Conservation (phyloP, 2,113 vertebrate genomes). For the Miniopterus natalensis region DNA sequence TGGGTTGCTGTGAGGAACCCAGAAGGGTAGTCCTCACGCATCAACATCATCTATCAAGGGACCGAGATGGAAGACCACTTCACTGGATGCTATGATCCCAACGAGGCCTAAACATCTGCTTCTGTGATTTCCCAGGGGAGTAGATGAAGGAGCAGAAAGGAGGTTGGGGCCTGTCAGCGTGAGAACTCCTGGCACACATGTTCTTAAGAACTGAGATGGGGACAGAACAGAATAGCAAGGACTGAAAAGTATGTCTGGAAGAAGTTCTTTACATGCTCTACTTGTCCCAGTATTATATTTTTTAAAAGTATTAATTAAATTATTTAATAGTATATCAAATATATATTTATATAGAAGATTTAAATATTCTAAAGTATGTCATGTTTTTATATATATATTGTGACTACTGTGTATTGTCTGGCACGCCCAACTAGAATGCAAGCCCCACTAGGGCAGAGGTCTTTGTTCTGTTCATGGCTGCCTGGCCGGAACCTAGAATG, state of each 20-base stretch:
- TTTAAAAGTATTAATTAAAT: neutral
- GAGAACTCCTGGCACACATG: neutral
- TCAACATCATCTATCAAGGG: neutral
- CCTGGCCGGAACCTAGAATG: neutral
- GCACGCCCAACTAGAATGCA: neutral
- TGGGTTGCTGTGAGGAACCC: neutral
- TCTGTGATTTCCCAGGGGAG: neutral
- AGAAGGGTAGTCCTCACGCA: rapidly evolving
- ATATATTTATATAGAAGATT: neutral
- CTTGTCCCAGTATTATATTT: neutral
- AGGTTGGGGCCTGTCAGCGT: neutral
- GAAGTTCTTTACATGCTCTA: neutral
- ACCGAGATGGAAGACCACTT: neutral
- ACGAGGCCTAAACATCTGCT: neutral
- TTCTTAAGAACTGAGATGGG: neutral
- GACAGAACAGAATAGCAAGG: neutral
- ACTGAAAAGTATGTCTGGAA: neutral
- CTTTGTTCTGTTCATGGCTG: neutral
- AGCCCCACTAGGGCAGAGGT: neutral
- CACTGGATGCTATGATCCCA: neutral
- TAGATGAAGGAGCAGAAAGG: neutral
- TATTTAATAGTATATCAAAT: neutral
- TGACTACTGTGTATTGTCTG: neutral
- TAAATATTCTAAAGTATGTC: neutral
- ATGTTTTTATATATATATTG: no score